phyloP scores from a whole-genome alignment of 2,797 vertebrate species.

The Lagorchestes hirsutus region DNA sequence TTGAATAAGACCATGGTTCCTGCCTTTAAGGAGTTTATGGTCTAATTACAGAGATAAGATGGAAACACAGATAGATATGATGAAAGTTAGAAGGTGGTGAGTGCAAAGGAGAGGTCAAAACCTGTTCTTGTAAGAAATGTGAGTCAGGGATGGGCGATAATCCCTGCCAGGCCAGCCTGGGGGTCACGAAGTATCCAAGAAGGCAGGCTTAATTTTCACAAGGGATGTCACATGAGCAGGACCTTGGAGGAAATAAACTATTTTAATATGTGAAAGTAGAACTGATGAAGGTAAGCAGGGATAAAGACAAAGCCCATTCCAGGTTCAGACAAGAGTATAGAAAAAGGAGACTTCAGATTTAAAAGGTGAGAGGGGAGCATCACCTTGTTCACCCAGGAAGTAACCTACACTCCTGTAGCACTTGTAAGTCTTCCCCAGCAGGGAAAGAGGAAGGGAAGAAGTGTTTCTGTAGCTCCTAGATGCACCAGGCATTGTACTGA shows the following conservation, averaged over 20 bases:
- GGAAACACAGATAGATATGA: not conserved
- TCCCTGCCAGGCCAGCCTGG: not conserved
- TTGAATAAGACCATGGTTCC: not conserved
- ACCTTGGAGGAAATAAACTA: not conserved
- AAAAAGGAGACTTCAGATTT: not conserved
- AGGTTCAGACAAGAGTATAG: not conserved
- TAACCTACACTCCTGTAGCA: not conserved
- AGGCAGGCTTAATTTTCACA: not conserved
- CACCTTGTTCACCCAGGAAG: not conserved
- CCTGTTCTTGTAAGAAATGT: not conserved
- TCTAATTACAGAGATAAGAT: not conserved
- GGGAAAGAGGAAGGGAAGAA: not conserved
- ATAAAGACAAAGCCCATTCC: not conserved
- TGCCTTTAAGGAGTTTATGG: not conserved
- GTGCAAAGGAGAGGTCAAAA: not conserved
- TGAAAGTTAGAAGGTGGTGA: not conserved
- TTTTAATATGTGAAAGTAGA: not conserved
- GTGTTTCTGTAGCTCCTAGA: not conserved
- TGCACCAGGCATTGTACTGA: not conserved
- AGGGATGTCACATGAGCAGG: not conserved
- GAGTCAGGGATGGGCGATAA: not conserved
- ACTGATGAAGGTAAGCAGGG: not conserved
- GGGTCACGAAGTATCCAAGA: not conserved
- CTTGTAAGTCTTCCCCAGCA: not conserved
- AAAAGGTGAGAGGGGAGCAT: not conserved